Evolutionary conservation across 1,140 invertebrate species (phyloP), one percentile per base, ranked within the genome.

Genomic region (Plodia interpunctella): DNA sequence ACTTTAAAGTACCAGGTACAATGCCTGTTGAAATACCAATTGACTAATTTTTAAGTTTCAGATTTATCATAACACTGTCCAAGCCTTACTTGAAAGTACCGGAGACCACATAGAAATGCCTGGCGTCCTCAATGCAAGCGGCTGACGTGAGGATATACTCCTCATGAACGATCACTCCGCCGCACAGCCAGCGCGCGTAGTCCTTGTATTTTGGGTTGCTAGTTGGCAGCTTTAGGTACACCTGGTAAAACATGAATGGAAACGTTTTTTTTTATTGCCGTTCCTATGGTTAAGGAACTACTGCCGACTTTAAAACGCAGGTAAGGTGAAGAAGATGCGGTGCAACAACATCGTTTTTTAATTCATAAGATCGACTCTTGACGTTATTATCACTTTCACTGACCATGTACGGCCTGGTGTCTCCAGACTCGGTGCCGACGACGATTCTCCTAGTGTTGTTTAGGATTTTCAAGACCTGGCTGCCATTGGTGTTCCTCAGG

Each of bases 71-170:
- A n/a, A n/a, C n/a, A n/a, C n/a, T n/a, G n/a, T n/a, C n/a, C n/a
- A n/a, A n/a, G n/a, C n/a, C 44, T 72, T 71, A 87, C 83, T 76
- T 84, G 57, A 80, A 84, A 17, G 81, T 83, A 17, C 83, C 83
- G 50, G 83, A 87, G 35, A 87, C 76, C 0, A 87, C 69, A 51
- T 87, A 87, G 21, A 87, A 87, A 65, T 87, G 76, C 61, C 80
- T 70, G 5, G 74, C 83, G 18, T 87, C 83, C 68, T 87, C 70
- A 11, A 87, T 85, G 55, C 83, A 87, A 0, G 83, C 83, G 3
- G 83, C 83, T 6, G 83, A 87, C n/a, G 83, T 87, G 0, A 87
- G 56, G 13, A 87, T 82, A 28, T 83, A 87, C 35, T 85, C 81
- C 21, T 87, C 83, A n/a, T 85, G 81, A 3, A 87, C 59, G 5